These are phyloP conservation scores for Microctenopoma stevenorrisi DNA, from an alignment of 2,797 vertebrate genomes.

Conservation along the genomic window DNA sequence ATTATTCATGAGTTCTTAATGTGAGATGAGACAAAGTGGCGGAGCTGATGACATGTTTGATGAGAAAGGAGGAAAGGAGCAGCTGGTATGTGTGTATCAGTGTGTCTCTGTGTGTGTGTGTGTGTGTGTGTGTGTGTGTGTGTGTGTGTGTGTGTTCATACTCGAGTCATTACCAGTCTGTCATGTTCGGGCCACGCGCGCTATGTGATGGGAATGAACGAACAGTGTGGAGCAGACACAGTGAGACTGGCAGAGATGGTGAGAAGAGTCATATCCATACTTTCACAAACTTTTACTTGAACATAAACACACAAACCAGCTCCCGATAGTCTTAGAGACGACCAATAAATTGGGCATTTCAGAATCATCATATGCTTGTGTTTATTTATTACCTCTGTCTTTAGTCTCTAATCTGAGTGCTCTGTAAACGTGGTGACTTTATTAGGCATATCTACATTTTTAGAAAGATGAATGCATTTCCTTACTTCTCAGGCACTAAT, in stretches of 20 bases:
- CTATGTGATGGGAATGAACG: constrained; percentile 72
- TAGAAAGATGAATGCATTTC: constrained; percentile 30
- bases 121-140: constrained; percentile 39
- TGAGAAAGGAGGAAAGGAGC: constrained; percentile 77
- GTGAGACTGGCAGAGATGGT: constrained; percentile 37
- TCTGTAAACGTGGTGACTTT: constrained; percentile 13
- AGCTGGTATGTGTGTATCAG: constrained; percentile 70
- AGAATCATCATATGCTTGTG: not conserved
- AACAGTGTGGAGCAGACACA: constrained; percentile 48
- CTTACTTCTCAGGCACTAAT: not conserved
- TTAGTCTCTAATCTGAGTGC: constrained; percentile 39
- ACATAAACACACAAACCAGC: constrained; percentile 1
- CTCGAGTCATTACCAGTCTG: constrained; percentile 78
- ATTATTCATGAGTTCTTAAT: constrained; percentile 81
- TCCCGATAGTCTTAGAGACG: constrained; percentile 7
- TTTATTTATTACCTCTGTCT: constrained; percentile 23
- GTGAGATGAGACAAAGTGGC: constrained; percentile 79
- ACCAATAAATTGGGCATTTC: not conserved
- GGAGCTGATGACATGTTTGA: constrained; percentile 79
- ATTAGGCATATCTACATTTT: constrained; percentile 28
- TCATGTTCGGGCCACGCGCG: constrained; percentile 70
- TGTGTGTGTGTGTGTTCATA: constrained; percentile 37
- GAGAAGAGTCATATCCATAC: constrained; percentile 40
- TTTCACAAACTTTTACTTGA: constrained; percentile 35
- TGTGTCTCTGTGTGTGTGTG: constrained; percentile 30